phyloP scores from a whole-genome alignment of 2,797 vertebrate species.

The Ctenochaetus hawaiiensis region DNA sequence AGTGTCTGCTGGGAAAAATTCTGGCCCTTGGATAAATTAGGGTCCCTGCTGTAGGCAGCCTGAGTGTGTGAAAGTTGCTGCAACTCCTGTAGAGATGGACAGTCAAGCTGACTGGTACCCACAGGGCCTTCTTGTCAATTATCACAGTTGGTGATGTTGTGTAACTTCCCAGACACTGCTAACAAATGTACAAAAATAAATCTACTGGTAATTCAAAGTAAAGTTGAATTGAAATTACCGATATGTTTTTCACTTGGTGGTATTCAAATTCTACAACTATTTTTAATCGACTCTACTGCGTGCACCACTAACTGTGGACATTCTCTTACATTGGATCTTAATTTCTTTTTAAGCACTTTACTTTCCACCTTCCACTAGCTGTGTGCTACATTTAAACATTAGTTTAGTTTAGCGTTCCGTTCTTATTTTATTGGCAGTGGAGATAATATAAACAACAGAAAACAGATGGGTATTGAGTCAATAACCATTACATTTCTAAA shows the following conservation, averaged over 20 bases:
- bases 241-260: no score
- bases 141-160: background rate
- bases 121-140: background rate
- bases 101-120: background rate
- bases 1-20: no score
- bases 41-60: background rate
- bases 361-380: background rate
- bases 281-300: no score
- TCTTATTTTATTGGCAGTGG: background rate
- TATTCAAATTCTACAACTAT: no score
- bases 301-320: no score
- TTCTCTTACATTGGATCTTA: no score
- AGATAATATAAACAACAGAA: constrained; percentile 29
- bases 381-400: background rate
- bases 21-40: no score
- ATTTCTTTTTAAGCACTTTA: no score
- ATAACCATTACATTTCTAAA: constrained; percentile 18
- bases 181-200: background rate
- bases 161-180: background rate
- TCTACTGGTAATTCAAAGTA: background rate
- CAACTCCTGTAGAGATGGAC: background rate
- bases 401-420: background rate
- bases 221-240: no score
- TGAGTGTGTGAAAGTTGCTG: constrained; percentile 19
- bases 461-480: constrained; percentile 2